These are phyloP conservation scores for Theretra japonica DNA, from an alignment of 2,888 invertebrate species.

Conservation along the genomic window DNA sequence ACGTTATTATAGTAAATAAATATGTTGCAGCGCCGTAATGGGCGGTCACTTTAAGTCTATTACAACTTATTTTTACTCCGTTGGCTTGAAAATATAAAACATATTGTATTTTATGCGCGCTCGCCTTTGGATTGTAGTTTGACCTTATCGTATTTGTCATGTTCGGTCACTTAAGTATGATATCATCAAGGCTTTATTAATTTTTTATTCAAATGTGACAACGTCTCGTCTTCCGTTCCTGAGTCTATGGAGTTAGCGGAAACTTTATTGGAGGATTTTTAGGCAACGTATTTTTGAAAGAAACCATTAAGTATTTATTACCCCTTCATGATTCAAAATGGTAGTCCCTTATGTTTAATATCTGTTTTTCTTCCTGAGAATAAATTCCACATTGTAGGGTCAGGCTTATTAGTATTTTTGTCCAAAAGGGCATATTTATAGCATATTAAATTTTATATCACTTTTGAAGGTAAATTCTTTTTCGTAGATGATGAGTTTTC, in stretches of 20 bases:
- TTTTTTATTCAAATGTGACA: not conserved
- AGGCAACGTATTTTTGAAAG: no score
- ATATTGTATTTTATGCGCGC: not conserved
- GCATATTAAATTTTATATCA: no score
- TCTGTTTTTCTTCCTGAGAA: no score
- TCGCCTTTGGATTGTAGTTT: slow-evolving; percentile 23
- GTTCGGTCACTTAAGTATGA: slow-evolving; percentile 22
- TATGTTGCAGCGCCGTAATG: slow-evolving; percentile 13
- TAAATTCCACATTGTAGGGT: no score
- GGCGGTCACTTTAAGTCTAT: not conserved
- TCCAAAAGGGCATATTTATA: no score
- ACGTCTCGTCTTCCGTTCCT: not conserved
- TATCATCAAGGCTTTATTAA: slow-evolving; percentile 23
- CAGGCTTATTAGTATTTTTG: no score
- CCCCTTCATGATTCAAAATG: no score
- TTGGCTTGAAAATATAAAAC: slow-evolving; percentile 1
- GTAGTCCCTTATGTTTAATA: no score
- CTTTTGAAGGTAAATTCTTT: no score
- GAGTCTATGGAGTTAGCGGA: not conserved
- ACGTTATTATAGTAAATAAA: slow-evolving; percentile 27
- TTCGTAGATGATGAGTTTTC: no score
- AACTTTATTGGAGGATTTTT: not conserved
- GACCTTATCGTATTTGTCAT: slow-evolving; percentile 22
- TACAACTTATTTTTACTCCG: not conserved
- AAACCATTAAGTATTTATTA: no score